Conservation (phyloP, 1,140 invertebrate species). For the Fopius arisanus region DNA sequence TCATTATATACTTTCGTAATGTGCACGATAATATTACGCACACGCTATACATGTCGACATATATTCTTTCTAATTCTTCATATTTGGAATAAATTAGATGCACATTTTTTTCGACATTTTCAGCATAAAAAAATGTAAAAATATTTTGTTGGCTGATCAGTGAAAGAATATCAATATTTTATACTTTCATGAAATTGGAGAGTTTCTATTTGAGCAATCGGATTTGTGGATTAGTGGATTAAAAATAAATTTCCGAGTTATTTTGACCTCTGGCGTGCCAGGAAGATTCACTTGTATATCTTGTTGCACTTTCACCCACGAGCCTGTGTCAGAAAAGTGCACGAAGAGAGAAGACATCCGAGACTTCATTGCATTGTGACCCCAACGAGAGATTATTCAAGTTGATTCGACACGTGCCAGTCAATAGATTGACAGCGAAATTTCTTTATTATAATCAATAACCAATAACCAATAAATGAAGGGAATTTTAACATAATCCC, state of each 20-base stretch:
- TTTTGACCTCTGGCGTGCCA: conserved; percentile 11
- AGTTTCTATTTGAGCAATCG: background rate
- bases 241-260: conserved; percentile 18
- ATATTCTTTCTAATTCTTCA: background rate
- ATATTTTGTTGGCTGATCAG: background rate
- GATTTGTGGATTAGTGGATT: background rate
- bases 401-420: conserved; percentile 22
- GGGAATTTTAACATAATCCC: background rate
- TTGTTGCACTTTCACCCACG: conserved; percentile 31
- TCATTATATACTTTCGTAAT: conserved; percentile 21
- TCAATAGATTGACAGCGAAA: conserved; percentile 14
- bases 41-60: conserved; percentile 1
- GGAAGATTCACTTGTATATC: conserved; percentile 11
- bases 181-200: background rate
- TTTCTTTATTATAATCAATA: background rate
- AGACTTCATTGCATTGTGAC: conserved; percentile 18
- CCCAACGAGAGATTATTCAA: conserved; percentile 1
- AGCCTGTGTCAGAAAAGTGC: conserved; percentile 8
- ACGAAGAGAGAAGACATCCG: conserved; percentile 6
- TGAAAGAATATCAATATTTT: background rate
- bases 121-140: no score
- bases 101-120: no score
- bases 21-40: conserved; percentile 11
- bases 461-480: background rate
- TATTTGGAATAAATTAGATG: no score